Evolutionary conservation across 2,797 vertebrate species (phyloP).

Genomic region (Pteronotus mesoamericanus): DNA sequence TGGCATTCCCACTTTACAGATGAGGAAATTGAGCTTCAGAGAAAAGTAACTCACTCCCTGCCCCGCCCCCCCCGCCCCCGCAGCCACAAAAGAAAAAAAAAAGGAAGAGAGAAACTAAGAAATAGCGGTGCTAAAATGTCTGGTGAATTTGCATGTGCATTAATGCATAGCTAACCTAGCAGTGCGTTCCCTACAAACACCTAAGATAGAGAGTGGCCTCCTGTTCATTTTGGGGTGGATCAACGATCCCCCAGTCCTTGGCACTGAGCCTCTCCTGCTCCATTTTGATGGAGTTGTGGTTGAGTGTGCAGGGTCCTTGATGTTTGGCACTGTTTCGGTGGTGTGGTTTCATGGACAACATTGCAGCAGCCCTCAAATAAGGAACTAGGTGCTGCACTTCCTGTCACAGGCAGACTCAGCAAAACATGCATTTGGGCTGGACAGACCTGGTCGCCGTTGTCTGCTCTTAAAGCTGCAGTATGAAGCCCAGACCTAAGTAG

Average conservation of each 20-base stretch:
- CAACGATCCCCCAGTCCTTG: too few species aligned
- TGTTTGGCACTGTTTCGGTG: neutral
- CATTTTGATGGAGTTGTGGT: neutral
- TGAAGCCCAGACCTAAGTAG: neutral
- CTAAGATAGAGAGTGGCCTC: neutral
- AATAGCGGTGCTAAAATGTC: neutral
- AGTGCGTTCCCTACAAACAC: neutral
- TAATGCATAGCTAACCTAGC: neutral
- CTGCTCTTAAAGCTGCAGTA: neutral
- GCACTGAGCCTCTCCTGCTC: neutral
- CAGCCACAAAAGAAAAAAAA: neutral
- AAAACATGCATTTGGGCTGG: neutral
- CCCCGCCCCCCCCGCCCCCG: accelerated
- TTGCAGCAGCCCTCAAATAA: constrained; percentile 38
- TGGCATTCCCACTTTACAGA: neutral
- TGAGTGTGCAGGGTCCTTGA: neutral
- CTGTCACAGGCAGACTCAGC: constrained; percentile 29
- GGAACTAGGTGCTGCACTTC: constrained; percentile 60
- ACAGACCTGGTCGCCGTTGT: neutral
- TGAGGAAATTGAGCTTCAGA: neutral
- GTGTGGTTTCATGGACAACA: constrained; percentile 20
- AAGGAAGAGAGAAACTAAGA: neutral
- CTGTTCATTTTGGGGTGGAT: neutral
- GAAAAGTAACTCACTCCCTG: neutral
- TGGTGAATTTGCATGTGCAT: neutral